Conservation (phyloP, 2,113 vertebrate genomes). For the Lepisosteus oculatus region DNA sequence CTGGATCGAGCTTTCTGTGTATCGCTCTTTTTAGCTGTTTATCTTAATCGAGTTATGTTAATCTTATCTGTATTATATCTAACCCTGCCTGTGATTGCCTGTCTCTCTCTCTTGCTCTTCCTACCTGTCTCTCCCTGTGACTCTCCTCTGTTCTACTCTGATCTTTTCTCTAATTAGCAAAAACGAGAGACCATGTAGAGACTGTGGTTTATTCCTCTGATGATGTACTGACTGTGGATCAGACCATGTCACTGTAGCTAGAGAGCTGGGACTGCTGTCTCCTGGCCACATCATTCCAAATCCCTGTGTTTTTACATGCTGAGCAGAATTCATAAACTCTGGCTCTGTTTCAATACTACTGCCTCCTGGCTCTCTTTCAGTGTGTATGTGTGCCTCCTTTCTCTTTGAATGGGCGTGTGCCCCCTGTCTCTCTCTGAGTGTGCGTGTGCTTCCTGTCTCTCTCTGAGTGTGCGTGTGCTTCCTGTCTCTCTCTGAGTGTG, state of each 20-base stretch:
- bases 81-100: background rate
- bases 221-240: no score
- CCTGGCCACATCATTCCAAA: no score
- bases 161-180: no score
- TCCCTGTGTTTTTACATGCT: no score
- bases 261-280: no score
- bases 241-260: no score
- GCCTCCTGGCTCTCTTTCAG: conserved; percentile 20
- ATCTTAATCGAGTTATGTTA: conserved; percentile 9
- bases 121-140: conserved; percentile 24
- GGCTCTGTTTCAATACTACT: conserved; percentile 14
- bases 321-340: no score
- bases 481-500: conserved; percentile 25
- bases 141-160: background rate
- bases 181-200: no score
- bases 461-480: no score
- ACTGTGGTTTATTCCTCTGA: no score
- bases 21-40: conserved; percentile 26
- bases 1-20: conserved; percentile 28
- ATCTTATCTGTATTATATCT: conserved; percentile 25
- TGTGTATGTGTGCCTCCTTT: conserved; percentile 29
- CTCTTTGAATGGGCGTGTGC: no score
- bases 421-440: conserved; percentile 23
- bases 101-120: conserved; percentile 34
- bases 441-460: no score